Evolutionary conservation across 2,797 vertebrate genomes (phyloP).

Genomic region (Malacoraja senta): DNA sequence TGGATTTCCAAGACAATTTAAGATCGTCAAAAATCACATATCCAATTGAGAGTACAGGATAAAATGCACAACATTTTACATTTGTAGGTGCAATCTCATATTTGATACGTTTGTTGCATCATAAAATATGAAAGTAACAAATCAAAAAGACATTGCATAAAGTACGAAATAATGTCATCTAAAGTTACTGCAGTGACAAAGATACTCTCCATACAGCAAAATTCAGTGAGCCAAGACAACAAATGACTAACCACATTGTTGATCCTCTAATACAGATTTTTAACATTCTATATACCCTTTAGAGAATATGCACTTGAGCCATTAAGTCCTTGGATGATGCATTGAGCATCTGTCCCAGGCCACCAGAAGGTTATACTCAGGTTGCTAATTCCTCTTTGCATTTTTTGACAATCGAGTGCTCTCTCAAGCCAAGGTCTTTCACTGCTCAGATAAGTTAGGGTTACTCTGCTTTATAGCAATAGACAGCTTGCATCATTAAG

Average conservation of each 20-base stretch:
- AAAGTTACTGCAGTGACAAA: neutral
- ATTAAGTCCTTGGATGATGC: neutral
- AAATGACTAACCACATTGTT: neutral
- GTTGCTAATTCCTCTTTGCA: neutral
- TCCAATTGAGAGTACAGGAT: neutral
- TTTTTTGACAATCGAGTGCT: neutral
- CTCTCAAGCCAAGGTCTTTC: neutral
- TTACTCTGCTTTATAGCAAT: neutral
- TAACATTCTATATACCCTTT: too few relatives aligned
- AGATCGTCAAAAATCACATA: neutral
- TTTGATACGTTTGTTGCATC: neutral
- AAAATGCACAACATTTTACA: neutral
- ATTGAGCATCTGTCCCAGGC: neutral
- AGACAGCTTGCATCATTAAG: neutral
- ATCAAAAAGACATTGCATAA: neutral
- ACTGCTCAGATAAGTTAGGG: neutral
- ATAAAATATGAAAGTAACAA: neutral
- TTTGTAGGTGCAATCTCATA: neutral
- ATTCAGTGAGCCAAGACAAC: neutral
- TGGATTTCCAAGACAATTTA: neutral
- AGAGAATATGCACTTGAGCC: too few relatives aligned
- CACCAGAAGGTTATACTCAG: neutral
- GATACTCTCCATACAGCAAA: neutral
- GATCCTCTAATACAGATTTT: neutral
- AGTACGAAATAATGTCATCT: neutral